Evolutionary conservation across 1,140 invertebrate species (phyloP), one percentile per base, ranked within the genome.

Genomic region (Heliconius hermathena): DNA sequence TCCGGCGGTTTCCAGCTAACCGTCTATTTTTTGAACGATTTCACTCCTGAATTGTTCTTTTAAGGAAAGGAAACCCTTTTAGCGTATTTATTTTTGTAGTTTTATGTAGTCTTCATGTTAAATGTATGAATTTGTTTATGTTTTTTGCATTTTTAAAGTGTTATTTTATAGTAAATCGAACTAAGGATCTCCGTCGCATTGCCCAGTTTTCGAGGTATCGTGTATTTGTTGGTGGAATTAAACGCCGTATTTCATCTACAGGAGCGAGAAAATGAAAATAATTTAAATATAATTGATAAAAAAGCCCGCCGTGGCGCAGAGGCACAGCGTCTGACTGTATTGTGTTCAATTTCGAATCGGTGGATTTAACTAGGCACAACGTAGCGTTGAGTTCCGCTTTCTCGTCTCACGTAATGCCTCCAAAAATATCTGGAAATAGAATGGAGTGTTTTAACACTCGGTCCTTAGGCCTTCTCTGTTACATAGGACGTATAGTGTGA

Each of bases 31-130:
- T 26, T 66, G 60, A 66, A 4, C 22, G 60, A 66, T 66, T 66
- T 66, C 26, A 66, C 60, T 66, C 22, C 9, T 66, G 26, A 66
- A 66, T 66, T 66, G 60, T 66, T 66, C 60, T 66, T 66, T 66
- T 66, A 66, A 29, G 60, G 60, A 66, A 66, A 26, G 60, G 60
- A 66, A 66, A 29, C 26, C 60, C 60, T 66, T 66, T 66, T 66
- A 66, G 11, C 60, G 49, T 66, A 36, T 66, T 66, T 29, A 29
- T 66, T 26, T 57, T 66, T 26, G 26, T 29, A 66, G 9, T 16
- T 66, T 29, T 26, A 26, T 66, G 26, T 11, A 66, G 22, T 29
- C 3, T 26, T 22, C 26, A 8, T 66, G 22, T 66, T n/a, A 66
- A 66, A 66, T 66, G 16, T 66, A 11, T 66, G 13, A 26, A 66